phyloP scores from a whole-genome alignment of 2,113 vertebrate genomes.

The Lamprologus lemairii region DNA sequence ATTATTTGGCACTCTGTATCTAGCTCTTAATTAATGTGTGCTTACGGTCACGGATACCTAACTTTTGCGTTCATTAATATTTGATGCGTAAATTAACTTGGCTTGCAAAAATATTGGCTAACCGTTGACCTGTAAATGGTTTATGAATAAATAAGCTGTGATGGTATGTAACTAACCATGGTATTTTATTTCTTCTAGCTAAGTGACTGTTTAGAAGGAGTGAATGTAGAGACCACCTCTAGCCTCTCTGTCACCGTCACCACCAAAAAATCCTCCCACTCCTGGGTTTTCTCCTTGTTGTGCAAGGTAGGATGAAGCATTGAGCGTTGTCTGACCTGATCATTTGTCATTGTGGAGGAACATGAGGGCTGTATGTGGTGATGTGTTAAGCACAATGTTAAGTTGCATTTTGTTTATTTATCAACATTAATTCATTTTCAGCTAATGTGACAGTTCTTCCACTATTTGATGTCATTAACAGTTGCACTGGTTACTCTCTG shows the following conservation, averaged over 20 bases:
- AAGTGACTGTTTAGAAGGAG: slow-evolving; percentile 91
- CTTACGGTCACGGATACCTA: neutral
- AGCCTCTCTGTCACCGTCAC: slow-evolving; percentile 89
- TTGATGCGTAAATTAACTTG: neutral
- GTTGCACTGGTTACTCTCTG: neutral
- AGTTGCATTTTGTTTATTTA: neutral
- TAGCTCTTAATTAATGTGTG: neutral
- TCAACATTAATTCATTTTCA: neutral
- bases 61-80: neutral
- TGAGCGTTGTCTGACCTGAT: neutral
- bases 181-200: slow-evolving; percentile 68
- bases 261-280: slow-evolving; percentile 93
- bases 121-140: neutral
- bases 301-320: slow-evolving; percentile 82
- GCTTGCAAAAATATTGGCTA: neutral
- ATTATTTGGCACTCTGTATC: neutral
- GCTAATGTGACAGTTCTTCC: neutral
- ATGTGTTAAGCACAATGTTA: neutral
- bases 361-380: neutral
- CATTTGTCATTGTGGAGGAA: neutral
- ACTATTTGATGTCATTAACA: neutral
- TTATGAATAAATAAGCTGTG: neutral
- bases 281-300: slow-evolving; percentile 92
- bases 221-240: slow-evolving; percentile 87
- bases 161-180: neutral